Conservation (phyloP, 2,888 invertebrate genomes). For the Aleiodes leptofemur region DNA sequence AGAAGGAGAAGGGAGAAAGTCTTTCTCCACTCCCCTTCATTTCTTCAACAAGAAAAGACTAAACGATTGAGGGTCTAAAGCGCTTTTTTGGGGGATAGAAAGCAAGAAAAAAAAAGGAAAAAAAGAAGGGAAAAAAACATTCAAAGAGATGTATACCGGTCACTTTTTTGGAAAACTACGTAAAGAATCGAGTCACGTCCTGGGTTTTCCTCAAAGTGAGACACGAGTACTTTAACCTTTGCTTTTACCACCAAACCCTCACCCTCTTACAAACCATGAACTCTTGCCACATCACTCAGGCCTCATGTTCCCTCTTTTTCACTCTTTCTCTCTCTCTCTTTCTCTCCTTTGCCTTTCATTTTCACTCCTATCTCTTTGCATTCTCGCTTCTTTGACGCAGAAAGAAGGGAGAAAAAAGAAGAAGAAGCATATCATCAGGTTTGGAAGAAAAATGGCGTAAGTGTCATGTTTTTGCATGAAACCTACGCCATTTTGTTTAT, state of each 20-base stretch:
- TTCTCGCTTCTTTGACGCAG: constrained; percentile 28
- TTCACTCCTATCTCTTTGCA: constrained; percentile 29
- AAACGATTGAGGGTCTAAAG: too few species aligned
- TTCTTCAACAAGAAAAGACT: too few species aligned
- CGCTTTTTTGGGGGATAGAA: too few species aligned
- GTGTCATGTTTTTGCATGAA: too few species aligned
- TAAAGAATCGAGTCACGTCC: constrained; percentile 71
- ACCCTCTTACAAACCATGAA: constrained; percentile 23
- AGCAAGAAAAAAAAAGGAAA: constrained; percentile 39
- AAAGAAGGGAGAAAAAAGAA: too few species aligned
- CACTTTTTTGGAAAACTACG: constrained; percentile 65
- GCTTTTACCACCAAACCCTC: constrained; percentile 55
- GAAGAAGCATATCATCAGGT: too few species aligned
- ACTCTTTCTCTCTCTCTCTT: constrained; percentile 48
- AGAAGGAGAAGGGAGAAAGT: too few species aligned
- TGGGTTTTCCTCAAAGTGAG: constrained; percentile 58
- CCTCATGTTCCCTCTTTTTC: constrained; percentile 40
- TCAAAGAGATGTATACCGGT: constrained; percentile 62
- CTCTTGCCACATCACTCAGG: constrained; percentile 52
- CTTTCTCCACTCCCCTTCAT: too few species aligned
- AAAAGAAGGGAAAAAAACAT: constrained; percentile 69
- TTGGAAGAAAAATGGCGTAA: too few species aligned
- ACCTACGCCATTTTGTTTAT: too few species aligned
- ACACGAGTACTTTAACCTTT: constrained; percentile 71
- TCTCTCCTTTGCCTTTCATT: constrained; percentile 41